Evolutionary conservation across 2,888 invertebrate genomes (phyloP), one percentile per base, ranked within the genome.

Genomic region (Tholera decimalis): DNA sequence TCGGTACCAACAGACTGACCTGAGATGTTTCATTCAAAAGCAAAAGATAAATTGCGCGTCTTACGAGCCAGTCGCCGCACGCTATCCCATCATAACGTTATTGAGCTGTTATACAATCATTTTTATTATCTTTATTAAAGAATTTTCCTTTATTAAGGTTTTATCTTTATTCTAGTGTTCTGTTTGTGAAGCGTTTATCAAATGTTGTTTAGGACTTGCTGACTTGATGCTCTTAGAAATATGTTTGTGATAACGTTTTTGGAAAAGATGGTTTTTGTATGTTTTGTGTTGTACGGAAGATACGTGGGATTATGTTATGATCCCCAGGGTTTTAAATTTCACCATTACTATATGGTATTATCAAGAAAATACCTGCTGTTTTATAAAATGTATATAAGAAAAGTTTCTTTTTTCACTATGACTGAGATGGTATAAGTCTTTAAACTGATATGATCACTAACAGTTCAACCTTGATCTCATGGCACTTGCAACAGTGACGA

Each of bases 101-200:
- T 73, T 64, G 44, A 65, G 66, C 62, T 55, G 59, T 69, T 80
- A 65, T 57, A 68, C 61, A 65, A 69, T 60, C 59, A 62, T 67
- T 77, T 80, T 77, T 66, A 73, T 64, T 64, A 64, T 77, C 46
- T 73, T 77, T 64, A 55, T 44, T 69, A 35, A 41, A 76, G 50
- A 60, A 58, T 76, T 64, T 70, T 73, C 43, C 43, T 64, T 30
- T 59, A 41, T 53, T 57, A 66, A 50, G 33, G 50, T 55, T 61
- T 74, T 73, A 73, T 73, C 39, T 78, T 58, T 73, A 56, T 73
- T 73, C 65, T 54, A 13, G 41, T 74, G 61, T 79, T 74, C 68
- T 74, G 61, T 79, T 74, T 74, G 69, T 67, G n/a, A 33, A 60
- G 59, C 8, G n/a, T 60, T 73, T 73, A 73, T 73, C 59, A 59